Evolutionary conservation across 2,113 vertebrate genomes (phyloP).

Genomic region (Nyctereutes procyonoides): DNA sequence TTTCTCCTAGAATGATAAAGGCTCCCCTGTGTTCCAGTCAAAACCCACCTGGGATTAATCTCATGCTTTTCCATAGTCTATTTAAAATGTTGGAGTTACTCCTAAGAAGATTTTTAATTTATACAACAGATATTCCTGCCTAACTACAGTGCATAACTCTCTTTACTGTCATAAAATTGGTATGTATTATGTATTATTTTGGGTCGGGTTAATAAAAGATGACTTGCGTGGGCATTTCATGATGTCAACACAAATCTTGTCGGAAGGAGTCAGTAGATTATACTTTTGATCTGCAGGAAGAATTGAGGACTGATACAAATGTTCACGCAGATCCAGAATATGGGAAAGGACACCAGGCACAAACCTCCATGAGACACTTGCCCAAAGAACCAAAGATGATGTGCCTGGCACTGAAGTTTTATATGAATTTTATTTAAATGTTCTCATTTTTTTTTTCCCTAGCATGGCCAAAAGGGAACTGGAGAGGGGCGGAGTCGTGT

Average conservation of each 20-base stretch:
- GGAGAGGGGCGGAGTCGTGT: not conserved
- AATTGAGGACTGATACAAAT: not conserved
- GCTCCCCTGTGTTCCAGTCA: not conserved
- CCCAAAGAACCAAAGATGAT: not conserved
- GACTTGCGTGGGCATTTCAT: constrained; percentile 48
- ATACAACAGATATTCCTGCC: constrained; percentile 42
- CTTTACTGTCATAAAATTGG: constrained; percentile 61
- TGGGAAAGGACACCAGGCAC: not conserved
- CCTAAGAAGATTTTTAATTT: constrained; percentile 62
- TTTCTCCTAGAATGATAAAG: constrained; percentile 43
- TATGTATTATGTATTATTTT: constrained; percentile 66
- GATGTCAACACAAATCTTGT: constrained; percentile 61
- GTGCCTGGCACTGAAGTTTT: not conserved
- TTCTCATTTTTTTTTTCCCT: not conserved
- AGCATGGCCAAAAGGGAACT: not conserved
- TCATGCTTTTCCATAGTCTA: constrained; percentile 47
- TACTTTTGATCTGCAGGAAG: constrained; percentile 37
- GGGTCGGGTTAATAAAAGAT: constrained; percentile 71
- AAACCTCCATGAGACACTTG: not conserved
- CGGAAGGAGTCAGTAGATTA: constrained; percentile 31
- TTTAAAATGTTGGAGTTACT: constrained; percentile 42
- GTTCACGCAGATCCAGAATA: not conserved
- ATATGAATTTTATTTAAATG: not conserved
- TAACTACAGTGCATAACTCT: constrained; percentile 69
- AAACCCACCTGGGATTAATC: constrained; percentile 33